Conservation (phyloP, 1,140 invertebrate species). For the Scaptomyza graminum region DNA sequence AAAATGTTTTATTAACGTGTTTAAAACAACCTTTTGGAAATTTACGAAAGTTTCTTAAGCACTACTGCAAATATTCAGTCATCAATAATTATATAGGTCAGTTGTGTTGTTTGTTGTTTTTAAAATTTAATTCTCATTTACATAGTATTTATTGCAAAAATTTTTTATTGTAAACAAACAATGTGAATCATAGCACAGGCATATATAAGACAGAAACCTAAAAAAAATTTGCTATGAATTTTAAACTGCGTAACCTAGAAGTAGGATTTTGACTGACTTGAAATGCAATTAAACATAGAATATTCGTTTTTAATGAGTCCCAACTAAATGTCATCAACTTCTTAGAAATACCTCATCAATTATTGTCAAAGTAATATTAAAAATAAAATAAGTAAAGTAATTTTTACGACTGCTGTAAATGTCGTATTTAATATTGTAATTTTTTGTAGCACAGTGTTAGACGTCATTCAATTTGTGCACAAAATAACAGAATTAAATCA, state of each 20-base stretch:
- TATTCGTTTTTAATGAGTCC: too few relatives aligned
- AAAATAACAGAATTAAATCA: neutral
- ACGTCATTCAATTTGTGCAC: neutral
- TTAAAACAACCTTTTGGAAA: constrained; percentile 7
- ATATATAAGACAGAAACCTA: neutral
- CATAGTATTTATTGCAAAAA: constrained; percentile 15
- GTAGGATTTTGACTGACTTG: too few relatives aligned
- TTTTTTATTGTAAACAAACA: constrained; percentile 19
- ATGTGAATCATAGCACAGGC: constrained; percentile 12
- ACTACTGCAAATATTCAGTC: neutral
- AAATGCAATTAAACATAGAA: too few relatives aligned
- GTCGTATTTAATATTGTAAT: neutral
- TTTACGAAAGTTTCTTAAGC: neutral
- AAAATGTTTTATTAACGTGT: too few relatives aligned
- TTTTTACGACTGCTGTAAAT: too few relatives aligned
- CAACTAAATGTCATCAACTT: too few relatives aligned
- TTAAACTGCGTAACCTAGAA: neutral
- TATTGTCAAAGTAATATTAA: too few relatives aligned
- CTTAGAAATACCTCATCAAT: too few relatives aligned
- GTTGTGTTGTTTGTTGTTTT: constrained; percentile 20
- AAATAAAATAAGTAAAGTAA: too few relatives aligned
- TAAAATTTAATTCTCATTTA: constrained; percentile 35
- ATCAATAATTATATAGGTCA: constrained; percentile 47
- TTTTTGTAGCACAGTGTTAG: constrained; percentile 11
- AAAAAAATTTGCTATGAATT: neutral